These are phyloP conservation scores for Pangasianodon gigas DNA, from an alignment of 2,113 vertebrate genomes.

Conservation along the genomic window DNA sequence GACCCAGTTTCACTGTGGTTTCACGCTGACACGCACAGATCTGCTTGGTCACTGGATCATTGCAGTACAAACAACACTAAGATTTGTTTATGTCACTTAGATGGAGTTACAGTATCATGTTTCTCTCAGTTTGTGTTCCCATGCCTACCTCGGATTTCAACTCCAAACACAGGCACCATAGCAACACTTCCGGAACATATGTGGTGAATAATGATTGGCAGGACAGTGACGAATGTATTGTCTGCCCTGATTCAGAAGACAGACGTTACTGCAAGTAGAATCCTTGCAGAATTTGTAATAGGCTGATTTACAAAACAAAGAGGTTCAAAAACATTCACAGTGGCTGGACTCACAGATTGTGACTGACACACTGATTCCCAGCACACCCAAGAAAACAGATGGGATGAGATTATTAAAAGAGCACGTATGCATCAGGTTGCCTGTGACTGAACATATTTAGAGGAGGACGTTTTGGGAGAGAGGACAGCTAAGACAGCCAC, in stretches of 20 bases:
- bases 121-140: slow-evolving; percentile 25
- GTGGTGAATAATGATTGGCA: slow-evolving; percentile 45
- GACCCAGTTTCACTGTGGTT: slow-evolving; percentile 4
- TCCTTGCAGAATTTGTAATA: slow-evolving; percentile 24
- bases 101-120: not conserved
- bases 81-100: not conserved
- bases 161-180: slow-evolving; percentile 30
- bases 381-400: slow-evolving; percentile 1
- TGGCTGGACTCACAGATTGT: slow-evolving; percentile 15
- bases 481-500: slow-evolving; percentile 2
- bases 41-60: slow-evolving; percentile 57
- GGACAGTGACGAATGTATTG: slow-evolving; percentile 9
- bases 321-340: not conserved
- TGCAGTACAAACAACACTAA: slow-evolving; percentile 46
- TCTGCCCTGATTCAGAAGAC: slow-evolving; percentile 17
- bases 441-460: not conserved
- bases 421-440: not conserved
- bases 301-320: slow-evolving; percentile 30
- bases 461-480: slow-evolving; percentile 32
- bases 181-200: slow-evolving; percentile 52
- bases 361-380: not conserved
- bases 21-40: slow-evolving; percentile 4
- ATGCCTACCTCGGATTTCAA: slow-evolving; percentile 28
- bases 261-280: slow-evolving; percentile 19
- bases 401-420: slow-evolving; percentile 10